A percentile compares a stretch with the other conserved stretches of the same genome.
phyloP scores from a whole-genome alignment of 2,113 vertebrate genomes.

The Syngnathus typhle region DNA sequence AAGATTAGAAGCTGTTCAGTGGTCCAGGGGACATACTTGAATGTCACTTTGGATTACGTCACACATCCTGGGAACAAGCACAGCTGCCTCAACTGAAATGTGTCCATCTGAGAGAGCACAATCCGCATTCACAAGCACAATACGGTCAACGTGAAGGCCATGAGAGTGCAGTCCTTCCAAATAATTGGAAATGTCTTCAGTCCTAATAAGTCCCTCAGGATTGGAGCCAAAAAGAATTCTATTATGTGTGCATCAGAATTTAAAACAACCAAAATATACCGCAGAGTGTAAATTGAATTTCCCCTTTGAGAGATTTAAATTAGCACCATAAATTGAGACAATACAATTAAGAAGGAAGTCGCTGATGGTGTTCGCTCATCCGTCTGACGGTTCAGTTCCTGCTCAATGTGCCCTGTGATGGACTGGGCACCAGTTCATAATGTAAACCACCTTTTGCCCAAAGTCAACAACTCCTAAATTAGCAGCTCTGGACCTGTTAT shows the following conservation, averaged over 20 bases:
- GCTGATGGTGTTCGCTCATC: not conserved
- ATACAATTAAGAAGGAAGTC: not conserved
- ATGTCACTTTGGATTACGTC: conserved; percentile 65
- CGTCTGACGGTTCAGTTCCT: not conserved
- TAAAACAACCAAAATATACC: not conserved
- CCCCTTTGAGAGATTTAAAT: not conserved
- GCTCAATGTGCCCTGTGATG: not conserved
- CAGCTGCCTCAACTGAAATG: conserved; percentile 15
- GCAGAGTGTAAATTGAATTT: not conserved
- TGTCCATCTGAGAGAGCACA: not conserved
- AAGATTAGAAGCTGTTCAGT: conserved; percentile 29
- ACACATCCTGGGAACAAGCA: conserved; percentile 30
- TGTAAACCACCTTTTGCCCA: not conserved
- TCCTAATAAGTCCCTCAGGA: conserved; percentile 21
- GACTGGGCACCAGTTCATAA: not conserved
- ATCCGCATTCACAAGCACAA: not conserved
- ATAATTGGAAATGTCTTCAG: conserved; percentile 11
- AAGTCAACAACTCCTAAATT: no score
- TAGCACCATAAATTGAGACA: not conserved
- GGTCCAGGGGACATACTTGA: conserved; percentile 53
- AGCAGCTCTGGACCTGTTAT: not conserved
- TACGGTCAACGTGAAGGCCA: conserved; percentile 6
- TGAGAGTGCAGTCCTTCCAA: conserved; percentile 26
- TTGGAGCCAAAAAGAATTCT: conserved; percentile 25
- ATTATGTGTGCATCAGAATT: not conserved